phyloP scores from a whole-genome alignment of 2,113 vertebrate species.

The Vulpes vulpes region DNA sequence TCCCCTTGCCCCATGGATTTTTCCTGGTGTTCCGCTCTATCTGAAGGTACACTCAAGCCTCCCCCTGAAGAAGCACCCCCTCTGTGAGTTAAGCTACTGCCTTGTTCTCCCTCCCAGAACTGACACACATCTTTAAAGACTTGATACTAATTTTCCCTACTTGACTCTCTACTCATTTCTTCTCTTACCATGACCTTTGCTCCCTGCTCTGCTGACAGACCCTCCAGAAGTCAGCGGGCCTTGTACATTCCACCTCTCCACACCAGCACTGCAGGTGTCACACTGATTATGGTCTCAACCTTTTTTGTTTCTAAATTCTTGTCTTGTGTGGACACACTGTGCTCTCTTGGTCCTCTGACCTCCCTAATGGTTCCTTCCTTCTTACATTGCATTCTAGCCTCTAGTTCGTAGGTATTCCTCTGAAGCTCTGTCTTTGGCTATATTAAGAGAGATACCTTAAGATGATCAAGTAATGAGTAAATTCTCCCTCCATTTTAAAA shows the following conservation, averaged over 20 bases:
- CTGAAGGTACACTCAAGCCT: not conserved
- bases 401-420: not conserved
- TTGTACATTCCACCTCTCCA: accelerated
- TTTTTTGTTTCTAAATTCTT: not conserved
- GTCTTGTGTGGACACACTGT: not conserved
- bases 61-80: not conserved
- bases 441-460: not conserved
- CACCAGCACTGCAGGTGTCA: too few relatives aligned
- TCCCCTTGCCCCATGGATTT: too few relatives aligned
- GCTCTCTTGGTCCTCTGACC: not conserved
- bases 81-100: not conserved
- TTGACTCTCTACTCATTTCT: not conserved
- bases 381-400: not conserved
- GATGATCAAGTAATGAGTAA: not conserved
- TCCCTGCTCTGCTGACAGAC: too few relatives aligned
- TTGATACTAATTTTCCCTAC: not conserved
- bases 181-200: not conserved
- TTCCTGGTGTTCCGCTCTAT: not conserved
- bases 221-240: not conserved
- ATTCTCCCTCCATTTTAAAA: not conserved
- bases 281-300: not conserved
- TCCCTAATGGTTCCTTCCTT: not conserved
- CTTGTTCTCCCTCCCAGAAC: not conserved
- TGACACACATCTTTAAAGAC: not conserved
- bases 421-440: constrained; percentile 26